phyloP scores from a whole-genome alignment of 2,888 invertebrate genomes.

The Tetragonisca angustula region DNA sequence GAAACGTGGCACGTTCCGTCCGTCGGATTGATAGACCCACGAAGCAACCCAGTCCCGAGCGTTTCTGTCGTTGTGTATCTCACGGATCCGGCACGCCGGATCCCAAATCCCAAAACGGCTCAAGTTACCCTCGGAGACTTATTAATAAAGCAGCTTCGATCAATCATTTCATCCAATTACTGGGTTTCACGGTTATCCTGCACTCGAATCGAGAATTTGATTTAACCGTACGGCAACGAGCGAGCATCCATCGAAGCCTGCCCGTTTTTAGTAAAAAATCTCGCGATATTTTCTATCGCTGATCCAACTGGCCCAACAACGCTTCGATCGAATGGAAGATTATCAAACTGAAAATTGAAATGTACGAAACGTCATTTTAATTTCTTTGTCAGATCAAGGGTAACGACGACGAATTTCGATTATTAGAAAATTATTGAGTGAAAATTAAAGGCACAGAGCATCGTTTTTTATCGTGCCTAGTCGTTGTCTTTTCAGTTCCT shows the following conservation, averaged over 20 bases:
- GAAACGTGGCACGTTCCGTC: slow-evolving; percentile 21
- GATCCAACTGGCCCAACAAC: too few species aligned
- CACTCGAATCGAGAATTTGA: slow-evolving; percentile 12
- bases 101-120: slow-evolving; percentile 64
- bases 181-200: slow-evolving; percentile 35
- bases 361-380: too few species aligned
- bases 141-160: slow-evolving; percentile 61
- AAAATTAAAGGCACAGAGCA: not conserved
- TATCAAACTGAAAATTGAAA: too few species aligned
- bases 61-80: slow-evolving; percentile 21
- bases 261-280: not conserved
- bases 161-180: slow-evolving; percentile 65
- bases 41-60: slow-evolving; percentile 6
- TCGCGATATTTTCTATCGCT: too few species aligned
- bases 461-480: not conserved
- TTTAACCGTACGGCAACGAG: slow-evolving; percentile 16
- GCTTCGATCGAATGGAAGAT: too few species aligned
- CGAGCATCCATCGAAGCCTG: not conserved
- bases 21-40: slow-evolving; percentile 54
- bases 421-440: not conserved
- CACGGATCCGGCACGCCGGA: slow-evolving; percentile 29
- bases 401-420: not conserved
- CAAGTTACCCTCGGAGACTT: slow-evolving; percentile 58
- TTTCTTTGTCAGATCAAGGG: too few species aligned
- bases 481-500: not conserved